Evolutionary conservation across 2,797 vertebrate genomes (phyloP), one percentile per base, ranked within the genome.

Genomic region (Myoxocephalus aenaeus): DNA sequence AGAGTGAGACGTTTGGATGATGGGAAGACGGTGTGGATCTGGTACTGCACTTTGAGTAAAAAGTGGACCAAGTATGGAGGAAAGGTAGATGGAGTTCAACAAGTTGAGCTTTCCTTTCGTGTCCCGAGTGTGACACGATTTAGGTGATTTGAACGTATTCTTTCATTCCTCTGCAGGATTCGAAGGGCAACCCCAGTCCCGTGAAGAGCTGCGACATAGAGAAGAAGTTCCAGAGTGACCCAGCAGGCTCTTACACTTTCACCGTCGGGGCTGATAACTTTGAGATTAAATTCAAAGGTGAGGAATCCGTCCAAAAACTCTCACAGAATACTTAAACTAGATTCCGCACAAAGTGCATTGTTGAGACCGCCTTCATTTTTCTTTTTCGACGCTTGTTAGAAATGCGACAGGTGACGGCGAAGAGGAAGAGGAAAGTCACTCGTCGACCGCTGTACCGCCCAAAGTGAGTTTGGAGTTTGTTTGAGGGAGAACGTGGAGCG

Each of bases 1-100:
- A 78, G 42, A n/a, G 92, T 95, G 68, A 88, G 92, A 51, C 94
- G 95, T 34, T 64, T 92, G 76, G 92, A 92, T 22, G 93, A 94
- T 0, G 69, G 74, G 0, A 67, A 87, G 2, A 86, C 85, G 0
- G 27, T 7, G 15, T 95, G 95, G 95, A 7, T 79, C 29, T 95
- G 95, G 95, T 93, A 88, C 86, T 95, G 92, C 84, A 79, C 56
- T 7, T 34, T 87, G 18, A 1, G 76, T 2, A 50, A 38, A 0
- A 83, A 79, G 56, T 95, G 94, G 94, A n/a, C 42, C 7, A 64
- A 85, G 50, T 95, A 87, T 22, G 93, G 88, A 79, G 70, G 81
- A 3, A 91, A 91, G 92, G 94, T 94, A 69, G 38, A 34, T 1
- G 5, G 22, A 50, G 3, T 38, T 7, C 20, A 36, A 40, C 3